Base-by-base conservation (phyloP, 1,140 invertebrate species). In the Fopius arisanus region DNA sequence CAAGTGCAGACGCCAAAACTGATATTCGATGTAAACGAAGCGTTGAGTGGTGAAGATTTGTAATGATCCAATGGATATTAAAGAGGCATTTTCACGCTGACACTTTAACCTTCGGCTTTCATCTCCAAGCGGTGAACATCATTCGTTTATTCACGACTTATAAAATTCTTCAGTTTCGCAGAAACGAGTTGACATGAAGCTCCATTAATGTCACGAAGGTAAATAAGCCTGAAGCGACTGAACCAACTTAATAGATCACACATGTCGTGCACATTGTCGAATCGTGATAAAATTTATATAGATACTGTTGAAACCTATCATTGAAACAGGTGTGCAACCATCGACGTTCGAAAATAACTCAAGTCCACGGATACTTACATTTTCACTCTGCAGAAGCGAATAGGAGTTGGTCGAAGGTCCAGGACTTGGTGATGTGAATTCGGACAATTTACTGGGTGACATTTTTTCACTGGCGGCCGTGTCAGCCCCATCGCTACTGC, bases 401-500 rank as follows among this genome's bases (percentile, higher is more conserved):
- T 86, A 87, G 40, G 86, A 87, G 65, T 85, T 83, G 73, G 82
- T 86, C 10, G 85, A 88, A 9, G 85, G 82, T 68, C 86, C 87
- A 51, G 85, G 85, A 77, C 87, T 87, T 23, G 86, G 77, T 68
- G 85, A 84, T 21, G 85, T 83, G 63, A 87, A 82, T 76, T 87
- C 85, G 14, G 83, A 85, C 66, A 86, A 81, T 78, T 88, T 87
- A 54, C 82, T 80, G 0, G 86, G 83, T 5, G 86, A 87, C 59
- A 86, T 81, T 85, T 88, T 88, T 75, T 88, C 87, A 74, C 77
- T 82, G 41, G 80, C 81, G 70, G 80, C 84, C 40, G 80, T 82
- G 65, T 88, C 87, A 14, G 84, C 87, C 23, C 87, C 84, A 77
- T 88, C 87, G 75, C 86, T 87, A 75, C 86, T 87, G 75, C 87